Percentiles rank a stretch among this genome's conserved stretches.
phyloP scores from a whole-genome alignment of 1,140 invertebrate species.

The Sarcophaga peregrina region DNA sequence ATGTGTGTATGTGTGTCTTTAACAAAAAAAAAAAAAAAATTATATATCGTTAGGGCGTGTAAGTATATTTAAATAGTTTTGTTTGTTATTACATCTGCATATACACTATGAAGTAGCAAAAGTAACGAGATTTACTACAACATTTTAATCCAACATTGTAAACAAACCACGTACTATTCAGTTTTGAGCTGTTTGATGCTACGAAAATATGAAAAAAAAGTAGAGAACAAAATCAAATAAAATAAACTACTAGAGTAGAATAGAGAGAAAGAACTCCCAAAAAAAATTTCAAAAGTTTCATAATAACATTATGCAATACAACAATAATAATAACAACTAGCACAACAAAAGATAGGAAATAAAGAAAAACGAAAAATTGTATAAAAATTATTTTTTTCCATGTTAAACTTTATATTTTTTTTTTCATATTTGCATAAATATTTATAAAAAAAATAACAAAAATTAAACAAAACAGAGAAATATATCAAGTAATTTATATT shows the following conservation, averaged over 20 bases:
- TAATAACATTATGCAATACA: slow-evolving; percentile 32
- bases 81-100: background rate
- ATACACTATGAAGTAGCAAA: background rate
- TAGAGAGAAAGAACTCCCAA: background rate
- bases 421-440: too few species aligned
- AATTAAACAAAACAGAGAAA: slow-evolving; percentile 23
- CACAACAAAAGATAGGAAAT: background rate
- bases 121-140: background rate
- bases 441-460: slow-evolving; percentile 7
- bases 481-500: slow-evolving; percentile 31
- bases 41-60: background rate
- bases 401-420: background rate
- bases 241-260: too few species aligned
- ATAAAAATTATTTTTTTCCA: background rate
- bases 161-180: background rate
- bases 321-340: slow-evolving; percentile 19
- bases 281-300: slow-evolving; percentile 25
- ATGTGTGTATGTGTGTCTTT: background rate
- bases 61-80: background rate
- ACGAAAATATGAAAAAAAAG: too few species aligned
- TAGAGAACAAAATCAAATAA: too few species aligned
- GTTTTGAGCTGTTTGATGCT: too few species aligned
- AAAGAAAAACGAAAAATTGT: background rate
- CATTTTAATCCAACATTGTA: background rate
- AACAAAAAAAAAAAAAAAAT: too few species aligned